phyloP scores from a whole-genome alignment of 23 tunicate species.

The Pegea sp. region DNA sequence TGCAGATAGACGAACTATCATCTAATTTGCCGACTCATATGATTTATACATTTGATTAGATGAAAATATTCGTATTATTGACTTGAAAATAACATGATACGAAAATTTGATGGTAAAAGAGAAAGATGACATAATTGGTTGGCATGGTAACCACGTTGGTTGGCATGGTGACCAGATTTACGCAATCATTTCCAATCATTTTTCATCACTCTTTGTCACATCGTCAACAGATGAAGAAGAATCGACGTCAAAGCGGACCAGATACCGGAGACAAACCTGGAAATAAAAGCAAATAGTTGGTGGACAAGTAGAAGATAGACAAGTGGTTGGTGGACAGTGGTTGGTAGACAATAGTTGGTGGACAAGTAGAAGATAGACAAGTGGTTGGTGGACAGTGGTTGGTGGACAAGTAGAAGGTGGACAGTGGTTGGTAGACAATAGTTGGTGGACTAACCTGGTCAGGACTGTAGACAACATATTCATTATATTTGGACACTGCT shows the following conservation, averaged over 20 bases:
- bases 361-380: neutral
- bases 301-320: neutral
- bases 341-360: neutral
- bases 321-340: neutral
- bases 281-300: neutral
- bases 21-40: too few species aligned
- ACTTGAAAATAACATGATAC: too few species aligned
- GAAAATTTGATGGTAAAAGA: too few species aligned
- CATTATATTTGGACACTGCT: constrained; percentile 33
- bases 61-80: too few species aligned
- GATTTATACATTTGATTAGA: too few species aligned
- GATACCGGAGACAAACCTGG: constrained; percentile 46
- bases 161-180: too few species aligned
- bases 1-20: too few species aligned
- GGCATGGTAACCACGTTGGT: too few species aligned
- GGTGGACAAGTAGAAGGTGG: neutral
- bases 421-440: neutral
- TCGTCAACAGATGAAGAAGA: too few species aligned
- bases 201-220: too few species aligned
- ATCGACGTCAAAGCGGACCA: constrained; percentile 17
- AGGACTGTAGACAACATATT: constrained; percentile 73
- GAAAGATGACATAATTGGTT: too few species aligned
- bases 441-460: constrained; percentile 24
- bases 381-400: neutral
- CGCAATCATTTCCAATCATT: too few species aligned